phyloP scores from a whole-genome alignment of 2,797 vertebrate species.

The Thaleichthys pacificus region DNA sequence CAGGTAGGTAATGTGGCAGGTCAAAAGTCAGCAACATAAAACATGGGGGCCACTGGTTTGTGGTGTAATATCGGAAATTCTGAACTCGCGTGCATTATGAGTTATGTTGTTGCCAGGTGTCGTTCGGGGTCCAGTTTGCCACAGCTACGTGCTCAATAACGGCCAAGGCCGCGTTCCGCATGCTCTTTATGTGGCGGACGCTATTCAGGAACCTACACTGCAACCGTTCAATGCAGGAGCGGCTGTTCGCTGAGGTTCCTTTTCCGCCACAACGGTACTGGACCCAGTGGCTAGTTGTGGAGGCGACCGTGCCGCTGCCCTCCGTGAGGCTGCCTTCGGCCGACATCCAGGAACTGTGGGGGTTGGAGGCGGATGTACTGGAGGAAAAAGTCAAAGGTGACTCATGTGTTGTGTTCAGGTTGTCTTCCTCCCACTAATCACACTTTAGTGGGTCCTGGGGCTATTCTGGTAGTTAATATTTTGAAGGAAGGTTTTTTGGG shows the following conservation, averaged over 20 bases:
- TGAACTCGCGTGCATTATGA: background rate
- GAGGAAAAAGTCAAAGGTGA: constrained; percentile 49
- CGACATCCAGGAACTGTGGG: constrained; percentile 59
- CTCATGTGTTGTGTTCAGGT: background rate
- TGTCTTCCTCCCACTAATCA: too few relatives aligned
- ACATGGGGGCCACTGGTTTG: background rate
- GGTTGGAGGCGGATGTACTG: constrained; percentile 41
- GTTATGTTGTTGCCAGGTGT: constrained; percentile 18
- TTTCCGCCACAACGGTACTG: constrained; percentile 39
- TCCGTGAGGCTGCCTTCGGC: constrained; percentile 42
- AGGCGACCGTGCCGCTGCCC: constrained; percentile 59
- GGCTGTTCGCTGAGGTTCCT: constrained; percentile 52
- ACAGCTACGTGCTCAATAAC: constrained; percentile 29
- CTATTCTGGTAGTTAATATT: too few relatives aligned
- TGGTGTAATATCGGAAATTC: background rate
- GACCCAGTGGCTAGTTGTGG: constrained; percentile 58
- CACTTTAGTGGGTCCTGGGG: too few relatives aligned
- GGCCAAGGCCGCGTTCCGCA: constrained; percentile 60
- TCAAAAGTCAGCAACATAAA: too few relatives aligned
- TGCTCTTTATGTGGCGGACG: constrained; percentile 50
- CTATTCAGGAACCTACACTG: constrained; percentile 57
- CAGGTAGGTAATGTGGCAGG: constrained; percentile 42
- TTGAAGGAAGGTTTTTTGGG: too few relatives aligned
- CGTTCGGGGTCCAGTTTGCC: constrained; percentile 52
- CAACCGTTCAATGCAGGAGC: constrained; percentile 62